These are phyloP conservation scores for Larimichthys polyactis DNA, from an alignment of 2,113 vertebrate species.

Conservation along the genomic window DNA sequence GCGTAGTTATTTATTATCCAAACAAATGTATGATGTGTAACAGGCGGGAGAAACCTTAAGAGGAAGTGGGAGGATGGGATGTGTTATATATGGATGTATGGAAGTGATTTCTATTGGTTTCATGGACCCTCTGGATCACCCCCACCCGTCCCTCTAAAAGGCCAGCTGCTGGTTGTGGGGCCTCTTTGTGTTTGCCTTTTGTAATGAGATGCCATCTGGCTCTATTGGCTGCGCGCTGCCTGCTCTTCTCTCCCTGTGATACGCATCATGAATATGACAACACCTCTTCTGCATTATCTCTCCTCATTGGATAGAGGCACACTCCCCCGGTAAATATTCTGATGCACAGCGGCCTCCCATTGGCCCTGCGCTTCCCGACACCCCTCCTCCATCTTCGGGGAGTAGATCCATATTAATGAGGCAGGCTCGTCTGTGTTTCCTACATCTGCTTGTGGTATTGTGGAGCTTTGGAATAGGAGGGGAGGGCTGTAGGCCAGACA, in stretches of 20 bases:
- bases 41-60: constrained; percentile 11
- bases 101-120: constrained; percentile 44
- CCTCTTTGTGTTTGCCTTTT: constrained; percentile 78
- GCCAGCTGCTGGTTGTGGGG: constrained; percentile 73
- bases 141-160: constrained; percentile 49
- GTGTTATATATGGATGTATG: constrained; percentile 30
- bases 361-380: constrained; percentile 52
- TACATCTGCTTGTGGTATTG: constrained; percentile 85
- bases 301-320: constrained; percentile 60
- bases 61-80: constrained; percentile 22
- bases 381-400: constrained; percentile 50
- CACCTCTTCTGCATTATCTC: constrained; percentile 34
- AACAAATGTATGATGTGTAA: constrained; percentile 5
- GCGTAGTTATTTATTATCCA: background rate
- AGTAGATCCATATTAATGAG: constrained; percentile 79
- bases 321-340: constrained; percentile 56
- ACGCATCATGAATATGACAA: constrained; percentile 80
- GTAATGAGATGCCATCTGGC: constrained; percentile 84
- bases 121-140: constrained; percentile 37
- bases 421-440: constrained; percentile 78
- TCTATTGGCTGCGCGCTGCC: constrained; percentile 79
- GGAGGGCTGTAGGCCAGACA: constrained; percentile 79
- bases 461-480: constrained; percentile 80
- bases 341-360: constrained; percentile 58
- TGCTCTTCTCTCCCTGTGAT: constrained; percentile 79